Conservation (phyloP, 2,888 invertebrate species). For the Euplagia quadripunctaria region DNA sequence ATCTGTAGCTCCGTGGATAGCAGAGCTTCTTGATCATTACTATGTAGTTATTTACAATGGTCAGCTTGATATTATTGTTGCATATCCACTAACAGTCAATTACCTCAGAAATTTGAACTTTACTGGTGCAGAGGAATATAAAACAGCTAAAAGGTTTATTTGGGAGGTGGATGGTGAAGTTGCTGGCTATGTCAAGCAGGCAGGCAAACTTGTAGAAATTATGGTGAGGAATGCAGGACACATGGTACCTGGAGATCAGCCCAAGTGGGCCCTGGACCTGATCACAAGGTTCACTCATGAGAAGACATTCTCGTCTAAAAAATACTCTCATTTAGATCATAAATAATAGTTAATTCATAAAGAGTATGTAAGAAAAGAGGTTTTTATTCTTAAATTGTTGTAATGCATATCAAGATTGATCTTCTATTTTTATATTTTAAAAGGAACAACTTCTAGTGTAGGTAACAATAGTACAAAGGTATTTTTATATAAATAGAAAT, state of each 20-base stretch:
- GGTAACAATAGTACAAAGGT: neutral
- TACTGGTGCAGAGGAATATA: constrained; percentile 89
- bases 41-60: constrained; percentile 95
- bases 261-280: constrained; percentile 92
- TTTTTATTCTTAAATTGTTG: neutral
- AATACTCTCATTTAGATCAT: constrained; percentile 16
- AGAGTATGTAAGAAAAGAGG: neutral
- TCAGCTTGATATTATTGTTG: constrained; percentile 96
- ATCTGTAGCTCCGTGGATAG: constrained; percentile 91
- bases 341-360: constrained; percentile 2
- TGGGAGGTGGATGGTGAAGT: constrained; percentile 91
- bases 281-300: constrained; percentile 90
- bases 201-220: constrained; percentile 91
- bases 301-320: constrained; percentile 71
- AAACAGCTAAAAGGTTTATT: constrained; percentile 88
- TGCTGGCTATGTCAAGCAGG: constrained; percentile 92
- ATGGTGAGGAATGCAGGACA: constrained; percentile 93
- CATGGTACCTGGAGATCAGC: constrained; percentile 93
- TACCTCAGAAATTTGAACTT: constrained; percentile 92
- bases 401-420: neutral
- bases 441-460: neutral
- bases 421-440: neutral
- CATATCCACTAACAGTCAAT: constrained; percentile 94
- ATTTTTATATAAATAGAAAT: neutral
- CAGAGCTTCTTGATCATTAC: constrained; percentile 90